Evolutionary conservation across 2,888 invertebrate genomes (phyloP).

Genomic region (Agonopterix subpropinquella): DNA sequence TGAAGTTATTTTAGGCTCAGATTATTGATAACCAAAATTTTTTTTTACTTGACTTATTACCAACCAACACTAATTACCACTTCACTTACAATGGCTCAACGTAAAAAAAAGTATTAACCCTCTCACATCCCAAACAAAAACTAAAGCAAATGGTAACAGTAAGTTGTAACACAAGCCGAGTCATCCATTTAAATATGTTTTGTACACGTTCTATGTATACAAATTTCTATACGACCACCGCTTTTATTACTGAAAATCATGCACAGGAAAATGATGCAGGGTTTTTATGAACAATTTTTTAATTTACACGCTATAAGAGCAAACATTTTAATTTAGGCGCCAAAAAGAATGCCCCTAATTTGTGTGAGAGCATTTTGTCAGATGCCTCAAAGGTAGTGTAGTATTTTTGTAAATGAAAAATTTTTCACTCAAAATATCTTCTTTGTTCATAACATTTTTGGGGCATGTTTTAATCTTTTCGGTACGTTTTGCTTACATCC

Average conservation of each 20-base stretch:
- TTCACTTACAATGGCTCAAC: no score
- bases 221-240: background rate
- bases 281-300: constrained; percentile 9
- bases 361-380: constrained; percentile 1
- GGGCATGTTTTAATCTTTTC: background rate
- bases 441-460: background rate
- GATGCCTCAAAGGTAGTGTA: constrained; percentile 5
- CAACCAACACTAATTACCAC: no score
- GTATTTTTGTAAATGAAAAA: constrained; percentile 3
- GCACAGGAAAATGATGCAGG: constrained; percentile 8
- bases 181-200: constrained; percentile 11
- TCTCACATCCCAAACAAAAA: no score
- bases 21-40: no score
- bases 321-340: constrained; percentile 9
- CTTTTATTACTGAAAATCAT: constrained; percentile 13
- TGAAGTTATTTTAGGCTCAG: no score
- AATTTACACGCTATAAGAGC: constrained; percentile 9
- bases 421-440: background rate
- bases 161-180: constrained; percentile 2
- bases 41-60: no score
- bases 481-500: no score
- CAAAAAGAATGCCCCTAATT: constrained; percentile 1
- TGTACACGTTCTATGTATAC: background rate
- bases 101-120: no score
- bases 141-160: no score